phyloP scores from a whole-genome alignment of 2,797 vertebrate species.

The Lates japonicus region DNA sequence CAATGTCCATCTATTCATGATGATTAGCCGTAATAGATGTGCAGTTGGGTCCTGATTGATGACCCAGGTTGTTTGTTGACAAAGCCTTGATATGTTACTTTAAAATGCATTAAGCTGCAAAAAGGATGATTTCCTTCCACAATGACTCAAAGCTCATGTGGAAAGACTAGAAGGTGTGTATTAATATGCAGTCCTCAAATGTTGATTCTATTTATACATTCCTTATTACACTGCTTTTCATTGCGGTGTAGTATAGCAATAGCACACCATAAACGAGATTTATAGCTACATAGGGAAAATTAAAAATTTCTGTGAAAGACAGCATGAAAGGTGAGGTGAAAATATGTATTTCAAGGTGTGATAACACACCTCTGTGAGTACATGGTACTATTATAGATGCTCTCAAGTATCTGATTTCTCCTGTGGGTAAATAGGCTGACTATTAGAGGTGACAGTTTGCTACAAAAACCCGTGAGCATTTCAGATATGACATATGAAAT shows the following conservation, averaged over 20 bases:
- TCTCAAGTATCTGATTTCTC: constrained; percentile 51
- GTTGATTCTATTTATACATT: constrained; percentile 1
- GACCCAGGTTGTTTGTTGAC: constrained; percentile 64
- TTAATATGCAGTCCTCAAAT: constrained; percentile 27
- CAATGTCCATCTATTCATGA: constrained; percentile 63
- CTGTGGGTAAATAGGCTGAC: constrained; percentile 51
- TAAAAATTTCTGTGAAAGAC: not conserved
- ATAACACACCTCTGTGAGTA: constrained; percentile 57
- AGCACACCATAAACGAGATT: constrained; percentile 21
- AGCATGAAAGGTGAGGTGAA: constrained; percentile 42
- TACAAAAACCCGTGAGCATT: constrained; percentile 1
- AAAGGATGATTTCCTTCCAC: constrained; percentile 37
- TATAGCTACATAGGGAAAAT: constrained; percentile 7
- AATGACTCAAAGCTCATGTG: constrained; percentile 19
- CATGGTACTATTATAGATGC: constrained; percentile 38
- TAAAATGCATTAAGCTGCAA: constrained; percentile 57
- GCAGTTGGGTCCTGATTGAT: constrained; percentile 60
- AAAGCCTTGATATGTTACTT: constrained; percentile 38
- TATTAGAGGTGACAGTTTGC: constrained; percentile 26
- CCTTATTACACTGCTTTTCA: not conserved
- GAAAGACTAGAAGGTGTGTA: not conserved
- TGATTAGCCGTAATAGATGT: constrained; percentile 74
- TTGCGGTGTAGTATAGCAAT: constrained; percentile 7
- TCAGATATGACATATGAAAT: constrained; percentile 21
- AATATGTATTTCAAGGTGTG: constrained; percentile 70